phyloP scores from a whole-genome alignment of 2,113 vertebrate genomes.

The Podocnemis expansa region DNA sequence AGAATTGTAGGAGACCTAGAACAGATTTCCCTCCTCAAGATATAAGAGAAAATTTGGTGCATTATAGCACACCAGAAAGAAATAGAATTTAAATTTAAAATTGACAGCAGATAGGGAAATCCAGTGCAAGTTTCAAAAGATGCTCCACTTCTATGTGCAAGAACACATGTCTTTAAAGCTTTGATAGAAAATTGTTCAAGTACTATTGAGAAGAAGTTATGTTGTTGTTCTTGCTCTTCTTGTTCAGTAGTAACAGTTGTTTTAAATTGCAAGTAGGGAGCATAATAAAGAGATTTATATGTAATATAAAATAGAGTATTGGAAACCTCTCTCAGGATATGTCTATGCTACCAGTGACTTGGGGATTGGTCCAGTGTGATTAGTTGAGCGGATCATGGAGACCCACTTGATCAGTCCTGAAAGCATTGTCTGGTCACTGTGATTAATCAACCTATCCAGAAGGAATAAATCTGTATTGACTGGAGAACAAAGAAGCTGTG shows the following conservation, averaged over 20 bases:
- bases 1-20: not conserved
- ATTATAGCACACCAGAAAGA: not conserved
- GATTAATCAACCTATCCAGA: too few species aligned
- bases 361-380: too few species aligned
- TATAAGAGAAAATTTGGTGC: not conserved
- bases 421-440: too few species aligned
- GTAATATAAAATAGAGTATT: not conserved
- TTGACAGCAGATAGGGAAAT: not conserved
- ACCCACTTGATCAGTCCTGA: too few species aligned
- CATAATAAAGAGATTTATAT: not conserved
- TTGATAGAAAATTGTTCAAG: not conserved
- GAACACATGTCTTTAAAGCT: not conserved
- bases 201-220: not conserved
- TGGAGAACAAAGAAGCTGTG: too few species aligned
- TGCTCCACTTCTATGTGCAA: not conserved
- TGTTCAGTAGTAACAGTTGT: not conserved
- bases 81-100: not conserved
- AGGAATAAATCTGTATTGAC: too few species aligned
- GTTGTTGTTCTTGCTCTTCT: not conserved
- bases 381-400: too few species aligned
- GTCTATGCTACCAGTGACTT: too few species aligned
- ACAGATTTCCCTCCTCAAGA: not conserved
- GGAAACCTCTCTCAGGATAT: not conserved
- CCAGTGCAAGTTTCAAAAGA: accelerated
- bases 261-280: not conserved